A percentile compares a stretch with the other conserved stretches of the same genome.
Evolutionary conservation across 2,888 invertebrate genomes (phyloP).

Genomic region (Limenitis camilla): DNA sequence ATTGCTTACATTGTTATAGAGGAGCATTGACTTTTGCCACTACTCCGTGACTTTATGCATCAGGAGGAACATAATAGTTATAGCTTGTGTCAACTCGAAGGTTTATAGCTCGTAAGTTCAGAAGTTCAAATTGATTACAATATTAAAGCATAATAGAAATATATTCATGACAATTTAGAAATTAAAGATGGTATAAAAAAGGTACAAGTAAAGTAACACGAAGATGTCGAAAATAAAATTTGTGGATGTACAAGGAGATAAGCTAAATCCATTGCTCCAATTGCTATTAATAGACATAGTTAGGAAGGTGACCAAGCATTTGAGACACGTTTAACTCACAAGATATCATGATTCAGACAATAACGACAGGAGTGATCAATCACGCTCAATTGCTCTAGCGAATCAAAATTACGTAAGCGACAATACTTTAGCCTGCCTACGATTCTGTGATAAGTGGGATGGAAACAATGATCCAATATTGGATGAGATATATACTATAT

Average conservation of each 20-base stretch:
- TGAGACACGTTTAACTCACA: conserved; percentile 18
- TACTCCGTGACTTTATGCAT: neutral
- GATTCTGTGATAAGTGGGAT: conserved; percentile 16
- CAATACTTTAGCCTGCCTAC: conserved; percentile 21
- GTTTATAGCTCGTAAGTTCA: no score
- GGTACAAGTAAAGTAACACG: neutral
- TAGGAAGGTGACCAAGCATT: conserved; percentile 15
- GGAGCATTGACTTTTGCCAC: conserved; percentile 5
- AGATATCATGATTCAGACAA: conserved; percentile 47
- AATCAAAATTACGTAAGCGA: conserved; percentile 22
- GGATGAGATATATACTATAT: conserved; percentile 15
- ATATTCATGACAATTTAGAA: no score
- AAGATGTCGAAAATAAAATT: neutral
- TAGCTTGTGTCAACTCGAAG: no score
- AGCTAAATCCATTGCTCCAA: neutral
- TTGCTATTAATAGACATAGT: conserved; percentile 9
- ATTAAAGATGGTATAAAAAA: no score
- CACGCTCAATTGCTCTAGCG: conserved; percentile 47
- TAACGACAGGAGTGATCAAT: conserved; percentile 51
- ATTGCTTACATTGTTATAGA: conserved; percentile 16
- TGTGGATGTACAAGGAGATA: neutral
- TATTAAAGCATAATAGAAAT: no score
- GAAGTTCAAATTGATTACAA: no score
- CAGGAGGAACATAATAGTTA: neutral
- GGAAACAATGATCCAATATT: conserved; percentile 18